phyloP scores from a whole-genome alignment of 2,888 invertebrate species.

The Athalia cordata region DNA sequence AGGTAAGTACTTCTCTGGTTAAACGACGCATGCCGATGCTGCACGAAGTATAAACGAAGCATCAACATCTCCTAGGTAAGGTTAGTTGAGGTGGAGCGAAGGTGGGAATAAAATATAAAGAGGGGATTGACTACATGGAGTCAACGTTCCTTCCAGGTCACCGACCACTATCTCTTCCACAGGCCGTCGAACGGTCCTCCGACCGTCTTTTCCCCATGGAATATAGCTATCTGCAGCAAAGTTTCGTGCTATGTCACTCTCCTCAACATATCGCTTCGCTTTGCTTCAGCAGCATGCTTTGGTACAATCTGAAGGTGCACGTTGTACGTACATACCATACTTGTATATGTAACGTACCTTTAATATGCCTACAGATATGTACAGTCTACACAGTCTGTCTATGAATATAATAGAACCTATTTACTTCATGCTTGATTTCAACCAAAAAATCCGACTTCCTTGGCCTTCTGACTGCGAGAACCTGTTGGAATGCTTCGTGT shows the following conservation, averaged over 20 bases:
- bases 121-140: constrained; percentile 71
- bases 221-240: neutral
- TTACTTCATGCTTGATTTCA: no score
- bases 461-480: no score
- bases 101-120: constrained; percentile 64
- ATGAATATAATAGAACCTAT: neutral
- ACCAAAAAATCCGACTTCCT: no score
- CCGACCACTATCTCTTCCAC: constrained; percentile 69
- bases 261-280: constrained; percentile 10
- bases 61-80: constrained; percentile 51
- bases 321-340: constrained; percentile 1
- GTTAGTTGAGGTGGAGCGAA: constrained; percentile 56
- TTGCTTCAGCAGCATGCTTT: constrained; percentile 11
- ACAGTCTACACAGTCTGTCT: neutral
- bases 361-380: neutral
- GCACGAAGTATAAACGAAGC: constrained; percentile 24
- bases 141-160: constrained; percentile 73
- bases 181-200: constrained; percentile 58
- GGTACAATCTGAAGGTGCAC: constrained; percentile 46
- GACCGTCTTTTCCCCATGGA: constrained; percentile 53
- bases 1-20: constrained; percentile 4
- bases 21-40: constrained; percentile 31
- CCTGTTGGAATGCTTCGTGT: no score
- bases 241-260: constrained; percentile 33
- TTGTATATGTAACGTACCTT: neutral